Conservation (phyloP, 2,797 vertebrate species). For the Rousettus madagascariensis region DNA sequence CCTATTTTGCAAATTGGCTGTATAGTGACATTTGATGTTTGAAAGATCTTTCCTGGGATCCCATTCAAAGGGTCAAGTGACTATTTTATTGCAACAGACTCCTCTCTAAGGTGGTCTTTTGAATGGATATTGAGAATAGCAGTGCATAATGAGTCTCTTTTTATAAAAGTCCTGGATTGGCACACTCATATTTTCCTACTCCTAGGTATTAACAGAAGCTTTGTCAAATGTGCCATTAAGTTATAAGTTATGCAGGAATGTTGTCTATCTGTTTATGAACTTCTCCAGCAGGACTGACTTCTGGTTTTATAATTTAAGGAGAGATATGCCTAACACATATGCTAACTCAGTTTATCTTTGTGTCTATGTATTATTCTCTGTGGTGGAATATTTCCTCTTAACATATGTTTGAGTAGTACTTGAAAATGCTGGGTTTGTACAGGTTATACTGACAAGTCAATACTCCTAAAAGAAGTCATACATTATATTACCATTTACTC, state of each 20-base stretch:
- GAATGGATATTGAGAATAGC: neutral
- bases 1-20: neutral
- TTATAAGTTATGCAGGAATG: neutral
- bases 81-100: neutral
- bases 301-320: constrained; percentile 2
- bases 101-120: neutral
- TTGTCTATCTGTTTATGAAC: neutral
- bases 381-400: constrained; percentile 25
- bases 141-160: neutral
- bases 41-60: neutral
- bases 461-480: constrained; percentile 14
- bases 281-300: neutral
- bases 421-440: constrained; percentile 41
- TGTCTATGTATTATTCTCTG: constrained; percentile 44
- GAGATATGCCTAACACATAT: neutral
- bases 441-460: neutral
- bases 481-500: constrained; percentile 51
- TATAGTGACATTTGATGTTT: neutral
- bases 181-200: neutral
- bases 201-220: neutral
- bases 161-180: neutral
- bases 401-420: constrained; percentile 28
- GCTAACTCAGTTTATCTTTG: constrained; percentile 13
- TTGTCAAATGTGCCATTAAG: neutral
- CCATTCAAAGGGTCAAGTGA: neutral